phyloP scores from a whole-genome alignment of 2,797 vertebrate genomes.

The Schizopygopsis pylzovi region DNA sequence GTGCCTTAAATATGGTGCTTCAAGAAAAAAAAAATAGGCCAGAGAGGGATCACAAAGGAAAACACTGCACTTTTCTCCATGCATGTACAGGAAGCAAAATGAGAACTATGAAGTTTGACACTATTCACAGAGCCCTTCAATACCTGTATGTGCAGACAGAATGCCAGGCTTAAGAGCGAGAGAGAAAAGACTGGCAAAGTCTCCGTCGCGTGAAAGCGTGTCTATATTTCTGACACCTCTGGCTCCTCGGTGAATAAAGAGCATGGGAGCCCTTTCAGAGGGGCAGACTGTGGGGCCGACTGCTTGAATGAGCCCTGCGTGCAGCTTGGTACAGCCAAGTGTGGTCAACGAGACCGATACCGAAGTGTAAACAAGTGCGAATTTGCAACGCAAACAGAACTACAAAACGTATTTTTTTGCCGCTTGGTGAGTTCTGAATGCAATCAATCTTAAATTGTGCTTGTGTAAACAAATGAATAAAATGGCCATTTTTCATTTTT shows the following conservation, averaged over 20 bases:
- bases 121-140: slow-evolving; percentile 84
- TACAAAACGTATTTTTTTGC: neutral
- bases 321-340: slow-evolving; percentile 39
- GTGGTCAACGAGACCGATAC: slow-evolving; percentile 31
- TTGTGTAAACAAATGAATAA: neutral
- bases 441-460: neutral
- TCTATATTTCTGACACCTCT: slow-evolving; percentile 86
- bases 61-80: slow-evolving; percentile 82
- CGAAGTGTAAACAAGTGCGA: slow-evolving; percentile 68
- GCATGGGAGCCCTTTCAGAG: slow-evolving; percentile 69
- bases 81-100: slow-evolving; percentile 86
- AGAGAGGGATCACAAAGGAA: slow-evolving; percentile 79
- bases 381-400: neutral
- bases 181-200: slow-evolving; percentile 74
- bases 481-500: neutral
- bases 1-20: slow-evolving; percentile 83
- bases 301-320: slow-evolving; percentile 63
- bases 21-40: slow-evolving; percentile 56
- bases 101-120: slow-evolving; percentile 88
- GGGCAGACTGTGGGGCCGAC: slow-evolving; percentile 71
- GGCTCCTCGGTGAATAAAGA: slow-evolving; percentile 80
- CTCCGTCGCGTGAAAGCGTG: slow-evolving; percentile 86
- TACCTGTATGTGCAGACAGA: slow-evolving; percentile 84
- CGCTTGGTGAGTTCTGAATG: neutral
- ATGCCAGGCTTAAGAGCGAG: slow-evolving; percentile 75